phyloP scores from a whole-genome alignment of 2,113 vertebrate species.

The Dasyurus viverrinus region DNA sequence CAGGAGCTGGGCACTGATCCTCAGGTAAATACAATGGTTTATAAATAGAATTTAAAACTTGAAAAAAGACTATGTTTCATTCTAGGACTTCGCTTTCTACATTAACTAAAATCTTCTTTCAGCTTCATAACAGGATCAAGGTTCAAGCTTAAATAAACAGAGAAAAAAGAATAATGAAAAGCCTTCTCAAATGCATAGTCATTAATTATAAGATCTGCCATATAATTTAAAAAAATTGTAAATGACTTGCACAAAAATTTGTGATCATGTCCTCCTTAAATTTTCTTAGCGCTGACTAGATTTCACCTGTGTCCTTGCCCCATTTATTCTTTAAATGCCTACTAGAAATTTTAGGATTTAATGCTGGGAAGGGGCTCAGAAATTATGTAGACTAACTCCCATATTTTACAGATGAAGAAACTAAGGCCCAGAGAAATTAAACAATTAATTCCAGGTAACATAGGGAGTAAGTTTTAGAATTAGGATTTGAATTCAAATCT shows the following conservation, averaged over 20 bases:
- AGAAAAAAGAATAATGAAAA: conserved; percentile 46
- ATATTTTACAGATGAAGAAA: neutral
- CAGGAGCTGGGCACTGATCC: neutral
- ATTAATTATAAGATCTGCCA: conserved; percentile 43
- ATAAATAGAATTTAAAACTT: conserved; percentile 2
- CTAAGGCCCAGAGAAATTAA: neutral
- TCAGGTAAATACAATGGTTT: neutral
- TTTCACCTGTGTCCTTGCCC: neutral
- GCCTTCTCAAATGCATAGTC: neutral
- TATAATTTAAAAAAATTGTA: neutral
- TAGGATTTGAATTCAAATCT: neutral
- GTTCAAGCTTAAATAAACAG: conserved; percentile 50
- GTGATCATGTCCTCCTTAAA: neutral
- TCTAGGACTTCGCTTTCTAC: conserved; percentile 8
- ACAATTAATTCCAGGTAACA: neutral
- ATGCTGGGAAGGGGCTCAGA: neutral
- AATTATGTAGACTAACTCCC: neutral
- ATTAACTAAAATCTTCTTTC: conserved; percentile 40
- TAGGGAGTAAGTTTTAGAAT: neutral
- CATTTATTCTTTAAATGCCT: neutral
- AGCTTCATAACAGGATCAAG: conserved; percentile 52
- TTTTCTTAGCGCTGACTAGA: neutral
- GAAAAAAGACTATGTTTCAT: neutral
- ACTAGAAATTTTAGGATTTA: neutral
- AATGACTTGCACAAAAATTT: neutral